Percentiles rank a stretch among this genome's conserved stretches.
These are phyloP conservation scores for Chelonus insularis DNA, from an alignment of 1,140 invertebrate genomes.

Conservation along the genomic window DNA sequence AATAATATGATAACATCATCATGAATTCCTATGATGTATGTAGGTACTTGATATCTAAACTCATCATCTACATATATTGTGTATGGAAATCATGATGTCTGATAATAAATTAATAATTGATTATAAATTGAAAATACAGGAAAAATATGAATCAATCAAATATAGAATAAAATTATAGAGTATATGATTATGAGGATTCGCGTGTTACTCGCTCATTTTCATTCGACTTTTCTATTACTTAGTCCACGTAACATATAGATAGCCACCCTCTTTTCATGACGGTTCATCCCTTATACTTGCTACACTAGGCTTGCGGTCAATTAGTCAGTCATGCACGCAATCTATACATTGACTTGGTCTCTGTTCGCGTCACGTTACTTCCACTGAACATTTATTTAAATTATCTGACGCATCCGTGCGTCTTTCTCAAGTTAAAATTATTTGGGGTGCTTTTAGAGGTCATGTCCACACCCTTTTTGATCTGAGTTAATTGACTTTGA, in stretches of 20 bases:
- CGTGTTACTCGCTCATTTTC: conserved; percentile 36
- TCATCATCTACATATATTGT: too few relatives aligned
- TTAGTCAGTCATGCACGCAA: conserved; percentile 46
- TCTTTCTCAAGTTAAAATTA: conserved; percentile 8
- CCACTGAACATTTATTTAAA: conserved; percentile 37
- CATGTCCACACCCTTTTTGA: too few relatives aligned
- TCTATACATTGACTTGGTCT: conserved; percentile 44
- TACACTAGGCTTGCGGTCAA: conserved; percentile 35
- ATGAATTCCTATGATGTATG: too few relatives aligned
- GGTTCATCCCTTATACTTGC: conserved; percentile 21
- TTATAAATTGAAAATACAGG: too few relatives aligned
- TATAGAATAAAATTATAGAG: not conserved
- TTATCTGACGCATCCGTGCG: conserved; percentile 36
- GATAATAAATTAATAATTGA: too few relatives aligned
- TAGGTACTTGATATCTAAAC: too few relatives aligned
- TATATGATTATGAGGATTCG: conserved; percentile 36
- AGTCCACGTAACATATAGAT: conserved; percentile 21
- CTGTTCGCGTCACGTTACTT: conserved; percentile 16
- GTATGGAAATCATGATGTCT: too few relatives aligned
- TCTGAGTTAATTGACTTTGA: too few relatives aligned
- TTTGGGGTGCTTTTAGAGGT: not conserved
- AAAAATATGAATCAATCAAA: not conserved
- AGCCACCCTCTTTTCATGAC: conserved; percentile 37
- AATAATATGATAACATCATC: too few relatives aligned
- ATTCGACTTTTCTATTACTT: conserved; percentile 11